Conservation (phyloP, 2,888 invertebrate species). For the Ametastegia equiseti region DNA sequence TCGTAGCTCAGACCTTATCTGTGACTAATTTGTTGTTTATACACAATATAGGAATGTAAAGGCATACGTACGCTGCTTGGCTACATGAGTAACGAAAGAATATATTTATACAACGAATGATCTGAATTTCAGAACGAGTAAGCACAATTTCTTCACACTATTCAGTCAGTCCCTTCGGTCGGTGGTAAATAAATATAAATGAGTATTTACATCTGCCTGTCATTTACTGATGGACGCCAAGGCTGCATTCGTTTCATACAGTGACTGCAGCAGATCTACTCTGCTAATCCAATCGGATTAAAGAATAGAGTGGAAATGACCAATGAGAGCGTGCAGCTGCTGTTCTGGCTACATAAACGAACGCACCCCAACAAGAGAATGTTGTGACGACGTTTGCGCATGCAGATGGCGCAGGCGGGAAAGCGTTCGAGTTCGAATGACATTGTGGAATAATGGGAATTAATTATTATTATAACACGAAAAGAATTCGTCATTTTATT, state of each 20-base stretch:
- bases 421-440: background rate
- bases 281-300: too few relatives aligned
- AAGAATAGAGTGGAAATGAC: too few relatives aligned
- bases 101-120: background rate
- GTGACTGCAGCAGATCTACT: too few relatives aligned
- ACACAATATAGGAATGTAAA: background rate
- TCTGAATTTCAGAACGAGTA: background rate
- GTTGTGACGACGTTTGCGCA: background rate
- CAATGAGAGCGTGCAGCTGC: too few relatives aligned
- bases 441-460: background rate
- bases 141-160: background rate
- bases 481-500: conserved; percentile 13
- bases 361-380: too few relatives aligned
- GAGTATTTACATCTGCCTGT: background rate
- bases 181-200: background rate
- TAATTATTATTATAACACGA: background rate
- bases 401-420: background rate
- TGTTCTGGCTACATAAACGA: too few relatives aligned
- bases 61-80: background rate
- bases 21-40: background rate
- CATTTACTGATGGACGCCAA: background rate
- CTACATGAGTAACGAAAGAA: background rate
- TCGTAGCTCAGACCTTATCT: too few relatives aligned
- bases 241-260: background rate
- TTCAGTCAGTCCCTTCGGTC: background rate